Percentiles rank a stretch among this genome's conserved stretches.
phyloP scores from a whole-genome alignment of 2,888 invertebrate genomes.

The Leptopilina myrica region DNA sequence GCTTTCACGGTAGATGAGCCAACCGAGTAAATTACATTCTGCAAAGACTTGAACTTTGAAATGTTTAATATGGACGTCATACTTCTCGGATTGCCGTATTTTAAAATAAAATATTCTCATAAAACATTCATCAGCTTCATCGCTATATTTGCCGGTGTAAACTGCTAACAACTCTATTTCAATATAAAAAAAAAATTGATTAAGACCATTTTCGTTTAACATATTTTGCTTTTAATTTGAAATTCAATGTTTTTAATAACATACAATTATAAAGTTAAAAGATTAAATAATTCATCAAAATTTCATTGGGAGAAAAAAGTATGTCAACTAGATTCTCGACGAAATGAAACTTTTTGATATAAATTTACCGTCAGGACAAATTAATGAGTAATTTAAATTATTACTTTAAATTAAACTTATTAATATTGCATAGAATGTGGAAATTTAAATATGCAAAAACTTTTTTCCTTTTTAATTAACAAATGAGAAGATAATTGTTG shows the following conservation, averaged over 20 bases:
- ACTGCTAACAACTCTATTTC: slow-evolving; percentile 3
- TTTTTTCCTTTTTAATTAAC: too few species aligned
- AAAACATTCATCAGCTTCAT: slow-evolving; percentile 20
- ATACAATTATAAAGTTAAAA: neutral
- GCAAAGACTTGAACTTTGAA: slow-evolving; percentile 4
- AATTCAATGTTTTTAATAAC: slow-evolving; percentile 2
- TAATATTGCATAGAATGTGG: too few species aligned
- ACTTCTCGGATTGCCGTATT: neutral
- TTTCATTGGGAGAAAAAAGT: too few species aligned
- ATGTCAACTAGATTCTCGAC: too few species aligned
- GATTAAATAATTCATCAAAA: too few species aligned
- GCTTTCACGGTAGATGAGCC: slow-evolving; percentile 3
- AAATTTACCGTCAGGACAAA: too few species aligned
- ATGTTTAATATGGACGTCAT: slow-evolving; percentile 19
- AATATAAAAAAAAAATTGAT: neutral
- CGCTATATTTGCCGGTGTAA: neutral
- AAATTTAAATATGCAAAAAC: too few species aligned
- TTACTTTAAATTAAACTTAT: too few species aligned
- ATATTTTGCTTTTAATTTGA: neutral
- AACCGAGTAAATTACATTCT: slow-evolving; percentile 2
- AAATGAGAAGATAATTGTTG: too few species aligned
- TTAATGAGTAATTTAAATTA: too few species aligned
- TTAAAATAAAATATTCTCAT: slow-evolving; percentile 20
- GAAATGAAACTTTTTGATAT: too few species aligned
- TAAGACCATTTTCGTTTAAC: neutral